Percentiles rank a stretch among this genome's conserved stretches.
Conservation (phyloP, 2,888 invertebrate species). For the Drosophila falleni region DNA sequence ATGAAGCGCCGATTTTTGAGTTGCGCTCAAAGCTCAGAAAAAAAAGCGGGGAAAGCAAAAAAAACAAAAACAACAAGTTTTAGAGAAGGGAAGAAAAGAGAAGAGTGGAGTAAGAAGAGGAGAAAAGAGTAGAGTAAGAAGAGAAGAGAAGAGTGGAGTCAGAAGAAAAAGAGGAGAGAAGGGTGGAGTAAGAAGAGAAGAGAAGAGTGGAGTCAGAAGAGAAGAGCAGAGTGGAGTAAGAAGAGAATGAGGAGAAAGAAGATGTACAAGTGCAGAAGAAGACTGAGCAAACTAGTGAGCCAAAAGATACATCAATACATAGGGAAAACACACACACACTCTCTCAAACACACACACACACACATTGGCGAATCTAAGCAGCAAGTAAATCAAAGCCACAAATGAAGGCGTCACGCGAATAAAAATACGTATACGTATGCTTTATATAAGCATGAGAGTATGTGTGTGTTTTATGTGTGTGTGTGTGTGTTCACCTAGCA, state of each 20-base stretch:
- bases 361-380: constrained; percentile 37
- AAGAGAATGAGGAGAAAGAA: constrained; percentile 13
- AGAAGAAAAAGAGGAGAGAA: too few relatives aligned
- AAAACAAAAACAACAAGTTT: constrained; percentile 30
- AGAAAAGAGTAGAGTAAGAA: constrained; percentile 14
- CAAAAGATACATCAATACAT: constrained; percentile 41
- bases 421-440: constrained; percentile 24
- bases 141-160: constrained; percentile 8
- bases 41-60: constrained; percentile 59
- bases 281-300: constrained; percentile 26
- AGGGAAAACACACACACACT: constrained; percentile 6
- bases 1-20: constrained; percentile 65
- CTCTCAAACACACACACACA: constrained; percentile 4
- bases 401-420: constrained; percentile 60
- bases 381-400: constrained; percentile 62
- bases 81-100: constrained; percentile 2
- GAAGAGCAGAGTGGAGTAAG: background rate
- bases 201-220: background rate
- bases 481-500: constrained; percentile 65
- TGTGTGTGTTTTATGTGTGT: constrained; percentile 19
- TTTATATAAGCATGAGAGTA: constrained; percentile 5
- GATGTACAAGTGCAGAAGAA: constrained; percentile 10
- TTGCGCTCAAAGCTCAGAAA: constrained; percentile 52
- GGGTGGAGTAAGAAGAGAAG: too few relatives aligned
- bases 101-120: background rate